phyloP scores from a whole-genome alignment of 2,113 vertebrate genomes.

The Hippocampus abdominalis region DNA sequence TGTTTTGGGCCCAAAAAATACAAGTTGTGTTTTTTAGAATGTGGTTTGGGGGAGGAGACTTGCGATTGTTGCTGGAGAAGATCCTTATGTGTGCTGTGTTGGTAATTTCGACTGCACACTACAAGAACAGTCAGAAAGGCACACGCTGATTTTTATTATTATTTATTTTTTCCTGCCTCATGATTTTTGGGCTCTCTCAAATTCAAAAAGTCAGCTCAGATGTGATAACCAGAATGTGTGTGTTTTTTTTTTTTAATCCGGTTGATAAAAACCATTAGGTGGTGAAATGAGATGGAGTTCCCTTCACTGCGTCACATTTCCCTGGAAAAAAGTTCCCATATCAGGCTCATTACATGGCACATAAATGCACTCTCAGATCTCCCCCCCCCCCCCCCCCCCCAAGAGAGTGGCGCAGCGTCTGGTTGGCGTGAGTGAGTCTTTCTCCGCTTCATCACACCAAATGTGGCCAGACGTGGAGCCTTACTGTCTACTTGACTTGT shows the following conservation, averaged over 20 bases:
- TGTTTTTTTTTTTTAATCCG: not conserved
- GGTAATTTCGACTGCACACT: too few relatives aligned
- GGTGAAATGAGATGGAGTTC: slow-evolving; percentile 29
- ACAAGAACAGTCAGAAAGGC: too few relatives aligned
- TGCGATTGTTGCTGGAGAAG: too few relatives aligned
- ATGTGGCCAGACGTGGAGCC: slow-evolving; percentile 64
- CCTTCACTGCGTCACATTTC: slow-evolving; percentile 4
- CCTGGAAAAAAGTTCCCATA: slow-evolving; percentile 43
- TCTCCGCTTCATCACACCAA: slow-evolving; percentile 60
- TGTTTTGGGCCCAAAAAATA: too few relatives aligned
- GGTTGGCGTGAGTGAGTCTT: slow-evolving; percentile 40
- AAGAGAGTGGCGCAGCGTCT: slow-evolving; percentile 43
- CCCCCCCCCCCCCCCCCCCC: slow-evolving; percentile 8
- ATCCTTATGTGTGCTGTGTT: too few relatives aligned
- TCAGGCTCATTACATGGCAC: slow-evolving; percentile 51
- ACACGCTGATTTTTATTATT: too few relatives aligned
- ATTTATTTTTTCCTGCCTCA: too few relatives aligned
- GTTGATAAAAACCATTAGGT: not conserved
- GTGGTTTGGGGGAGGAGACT: too few relatives aligned
- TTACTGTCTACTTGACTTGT: slow-evolving; percentile 54
- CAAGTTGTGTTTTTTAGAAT: too few relatives aligned
- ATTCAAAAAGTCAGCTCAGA: too few relatives aligned
- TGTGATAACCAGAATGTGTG: too few relatives aligned
- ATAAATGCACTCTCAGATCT: slow-evolving; percentile 48
- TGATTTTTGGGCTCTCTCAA: too few relatives aligned